These are phyloP conservation scores for Momotus momota DNA, from an alignment of 2,797 vertebrate species.

Conservation along the genomic window DNA sequence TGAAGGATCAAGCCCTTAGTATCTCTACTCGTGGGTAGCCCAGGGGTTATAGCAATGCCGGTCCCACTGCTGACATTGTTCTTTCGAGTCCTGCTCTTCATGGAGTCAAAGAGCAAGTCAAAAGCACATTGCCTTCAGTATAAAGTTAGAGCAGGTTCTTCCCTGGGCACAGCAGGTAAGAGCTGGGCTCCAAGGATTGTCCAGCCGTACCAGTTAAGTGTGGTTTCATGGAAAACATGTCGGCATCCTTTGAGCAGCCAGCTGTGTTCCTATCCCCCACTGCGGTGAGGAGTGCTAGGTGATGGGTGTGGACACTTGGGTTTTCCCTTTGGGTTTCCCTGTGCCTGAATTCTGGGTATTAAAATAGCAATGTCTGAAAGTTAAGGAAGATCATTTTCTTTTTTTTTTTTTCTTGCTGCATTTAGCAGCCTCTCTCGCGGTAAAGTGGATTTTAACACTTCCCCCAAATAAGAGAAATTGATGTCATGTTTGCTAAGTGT, in stretches of 20 bases:
- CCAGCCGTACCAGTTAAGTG: not conserved
- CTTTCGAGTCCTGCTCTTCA: not conserved
- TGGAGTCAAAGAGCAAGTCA: not conserved
- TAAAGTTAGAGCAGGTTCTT: not conserved
- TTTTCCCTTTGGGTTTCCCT: not conserved
- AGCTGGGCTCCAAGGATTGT: not conserved
- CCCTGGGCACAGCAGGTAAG: not conserved
- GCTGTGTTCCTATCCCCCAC: not conserved
- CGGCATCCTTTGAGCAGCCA: not conserved
- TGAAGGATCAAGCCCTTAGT: not conserved
- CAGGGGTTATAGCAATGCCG: not conserved
- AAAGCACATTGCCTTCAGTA: fast-evolving
- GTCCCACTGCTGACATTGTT: not conserved
- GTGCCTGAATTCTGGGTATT: not conserved
- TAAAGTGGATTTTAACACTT: not conserved
- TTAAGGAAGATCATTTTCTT: not conserved
- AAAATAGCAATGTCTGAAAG: not conserved
- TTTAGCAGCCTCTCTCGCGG: not conserved
- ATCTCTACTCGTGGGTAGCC: not conserved
- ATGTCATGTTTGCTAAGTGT: not conserved
- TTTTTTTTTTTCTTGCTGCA: not conserved
- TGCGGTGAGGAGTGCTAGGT: not conserved
- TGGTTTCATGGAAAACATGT: not conserved
- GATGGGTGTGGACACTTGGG: not conserved
- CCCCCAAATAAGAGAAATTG: not conserved